Percentiles rank a stretch among this genome's conserved stretches.
Conservation (phyloP, 2,888 invertebrate species). For the Drosophila setosimentum region DNA sequence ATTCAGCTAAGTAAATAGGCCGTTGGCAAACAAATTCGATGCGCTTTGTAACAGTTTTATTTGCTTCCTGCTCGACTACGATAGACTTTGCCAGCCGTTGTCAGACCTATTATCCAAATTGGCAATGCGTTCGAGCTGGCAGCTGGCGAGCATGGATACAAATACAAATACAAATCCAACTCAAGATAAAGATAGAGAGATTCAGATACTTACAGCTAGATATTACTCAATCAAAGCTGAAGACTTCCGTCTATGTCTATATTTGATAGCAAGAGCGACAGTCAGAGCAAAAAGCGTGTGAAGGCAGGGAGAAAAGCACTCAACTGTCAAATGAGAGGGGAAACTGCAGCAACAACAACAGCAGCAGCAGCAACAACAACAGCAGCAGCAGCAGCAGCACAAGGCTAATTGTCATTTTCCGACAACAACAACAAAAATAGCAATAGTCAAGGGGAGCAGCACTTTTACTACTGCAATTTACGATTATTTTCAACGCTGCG, state of each 20-base stretch:
- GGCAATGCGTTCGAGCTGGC: conserved; percentile 57
- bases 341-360: conserved; percentile 31
- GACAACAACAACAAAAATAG: conserved; percentile 55
- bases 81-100: conserved; percentile 45
- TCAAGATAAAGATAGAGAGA: conserved; percentile 21
- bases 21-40: conserved; percentile 60
- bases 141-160: conserved; percentile 53
- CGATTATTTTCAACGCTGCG: conserved; percentile 32
- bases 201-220: conserved; percentile 44
- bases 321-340: conserved; percentile 67
- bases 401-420: conserved; percentile 78
- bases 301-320: conserved; percentile 51
- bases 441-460: conserved; percentile 45
- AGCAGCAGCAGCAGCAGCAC: conserved; percentile 37
- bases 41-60: conserved; percentile 70
- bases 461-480: conserved; percentile 42
- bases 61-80: conserved; percentile 66
- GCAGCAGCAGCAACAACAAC: conserved; percentile 53
- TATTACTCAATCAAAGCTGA: conserved; percentile 73
- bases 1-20: conserved; percentile 49
- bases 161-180: conserved; percentile 29
- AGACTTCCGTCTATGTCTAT: conserved; percentile 60
- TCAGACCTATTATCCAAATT: conserved; percentile 75
- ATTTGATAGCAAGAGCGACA: conserved; percentile 40
- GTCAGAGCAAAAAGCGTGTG: background rate